These are phyloP conservation scores for Heterochromis multidens DNA, from an alignment of 2,113 vertebrate genomes.

Conservation along the genomic window DNA sequence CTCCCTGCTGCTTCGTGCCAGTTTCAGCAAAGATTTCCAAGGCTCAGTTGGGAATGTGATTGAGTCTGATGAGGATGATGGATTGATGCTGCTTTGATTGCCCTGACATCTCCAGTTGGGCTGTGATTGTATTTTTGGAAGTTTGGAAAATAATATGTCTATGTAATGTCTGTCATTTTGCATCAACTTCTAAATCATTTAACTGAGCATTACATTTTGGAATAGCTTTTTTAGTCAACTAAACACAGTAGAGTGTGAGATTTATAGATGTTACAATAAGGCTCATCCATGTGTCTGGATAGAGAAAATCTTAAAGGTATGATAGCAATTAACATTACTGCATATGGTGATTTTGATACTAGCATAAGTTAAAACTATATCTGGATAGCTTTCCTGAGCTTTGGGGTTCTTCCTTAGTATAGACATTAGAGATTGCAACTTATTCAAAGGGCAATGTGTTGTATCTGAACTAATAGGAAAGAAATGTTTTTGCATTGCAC, in stretches of 20 bases:
- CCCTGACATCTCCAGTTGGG: slow-evolving; percentile 24
- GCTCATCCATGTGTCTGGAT: slow-evolving; percentile 4
- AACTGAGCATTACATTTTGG: slow-evolving; percentile 17
- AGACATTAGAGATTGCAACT: slow-evolving; percentile 27
- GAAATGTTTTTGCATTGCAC: slow-evolving; percentile 37
- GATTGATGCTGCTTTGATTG: slow-evolving; percentile 45
- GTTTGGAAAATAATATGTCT: slow-evolving; percentile 16
- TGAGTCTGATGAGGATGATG: slow-evolving; percentile 48
- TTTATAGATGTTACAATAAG: slow-evolving; percentile 11
- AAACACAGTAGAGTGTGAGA: slow-evolving; percentile 8
- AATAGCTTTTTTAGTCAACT: slow-evolving; percentile 12
- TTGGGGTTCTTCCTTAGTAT: slow-evolving; percentile 38
- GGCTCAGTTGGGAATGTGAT: slow-evolving; percentile 20
- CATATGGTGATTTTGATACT: slow-evolving; percentile 57
- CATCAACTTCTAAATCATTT: slow-evolving; percentile 6
- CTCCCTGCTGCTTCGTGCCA: slow-evolving; percentile 6
- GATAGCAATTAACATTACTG: slow-evolving; percentile 31
- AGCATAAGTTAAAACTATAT: slow-evolving; percentile 17
- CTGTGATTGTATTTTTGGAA: slow-evolving; percentile 32
- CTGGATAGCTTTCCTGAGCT: slow-evolving; percentile 24
- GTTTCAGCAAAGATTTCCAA: not conserved
- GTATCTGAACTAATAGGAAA: slow-evolving; percentile 34
- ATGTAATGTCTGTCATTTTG: slow-evolving; percentile 30
- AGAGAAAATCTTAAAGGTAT: not conserved
- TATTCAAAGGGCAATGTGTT: slow-evolving; percentile 26